These are phyloP conservation scores for Idaea aversata DNA, from an alignment of 2,888 invertebrate genomes.

Conservation along the genomic window DNA sequence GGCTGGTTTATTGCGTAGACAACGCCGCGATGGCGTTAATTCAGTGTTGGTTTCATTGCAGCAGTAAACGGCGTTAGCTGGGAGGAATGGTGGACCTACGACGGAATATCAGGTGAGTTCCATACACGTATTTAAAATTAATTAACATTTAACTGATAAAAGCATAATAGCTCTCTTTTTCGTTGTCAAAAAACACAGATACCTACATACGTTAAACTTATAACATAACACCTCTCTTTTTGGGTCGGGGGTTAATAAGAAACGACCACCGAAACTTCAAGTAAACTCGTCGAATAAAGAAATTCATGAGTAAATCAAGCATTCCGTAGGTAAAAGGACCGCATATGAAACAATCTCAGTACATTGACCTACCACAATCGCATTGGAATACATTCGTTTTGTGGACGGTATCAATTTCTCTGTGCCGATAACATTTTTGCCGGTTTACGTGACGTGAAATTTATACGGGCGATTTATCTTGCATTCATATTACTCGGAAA, in stretches of 20 bases:
- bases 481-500: constrained; percentile 72
- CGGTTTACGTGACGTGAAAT: constrained; percentile 75
- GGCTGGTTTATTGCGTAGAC: constrained; percentile 51
- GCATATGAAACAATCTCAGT: constrained; percentile 37
- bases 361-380: constrained; percentile 61
- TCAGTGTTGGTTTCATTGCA: constrained; percentile 80
- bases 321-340: neutral
- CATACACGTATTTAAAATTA: too few species aligned
- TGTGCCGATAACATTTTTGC: constrained; percentile 74
- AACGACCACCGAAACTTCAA: constrained; percentile 86
- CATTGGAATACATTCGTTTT: constrained; percentile 54
- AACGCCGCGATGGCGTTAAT: constrained; percentile 54
- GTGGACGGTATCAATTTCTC: constrained; percentile 67
- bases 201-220: too few species aligned
- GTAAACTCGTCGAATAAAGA: constrained; percentile 76
- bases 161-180: too few species aligned
- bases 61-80: constrained; percentile 89
- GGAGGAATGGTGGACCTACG: constrained; percentile 98
- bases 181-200: too few species aligned
- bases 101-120: constrained; percentile 93
- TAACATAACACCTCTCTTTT: too few species aligned
- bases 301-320: neutral
- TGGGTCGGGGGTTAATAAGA: too few species aligned
- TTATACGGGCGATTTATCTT: constrained; percentile 76
- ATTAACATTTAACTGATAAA: too few species aligned